Evolutionary conservation across 2,113 vertebrate species (phyloP).

Genomic region (Tetrax tetrax): DNA sequence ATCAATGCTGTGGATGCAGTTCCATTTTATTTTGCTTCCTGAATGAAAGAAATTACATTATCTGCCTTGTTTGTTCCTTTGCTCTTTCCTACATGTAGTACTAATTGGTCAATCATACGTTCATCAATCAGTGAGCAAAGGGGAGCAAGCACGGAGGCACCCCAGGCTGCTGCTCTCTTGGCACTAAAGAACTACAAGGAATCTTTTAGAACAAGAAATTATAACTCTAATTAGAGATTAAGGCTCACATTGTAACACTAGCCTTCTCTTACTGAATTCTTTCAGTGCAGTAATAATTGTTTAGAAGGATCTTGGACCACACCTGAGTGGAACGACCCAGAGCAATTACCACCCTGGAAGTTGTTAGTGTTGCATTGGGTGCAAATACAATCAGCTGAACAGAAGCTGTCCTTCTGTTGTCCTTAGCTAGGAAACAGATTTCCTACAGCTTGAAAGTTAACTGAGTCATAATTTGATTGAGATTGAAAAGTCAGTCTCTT

Average conservation of each 20-base stretch:
- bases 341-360: neutral
- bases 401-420: neutral
- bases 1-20: neutral
- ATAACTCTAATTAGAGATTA: neutral
- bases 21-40: neutral
- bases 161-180: neutral
- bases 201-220: neutral
- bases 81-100: neutral
- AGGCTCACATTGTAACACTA: neutral
- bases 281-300: neutral
- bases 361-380: neutral
- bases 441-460: neutral
- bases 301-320: neutral
- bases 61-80: neutral
- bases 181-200: neutral
- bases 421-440: neutral
- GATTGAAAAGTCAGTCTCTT: constrained; percentile 11
- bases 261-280: neutral
- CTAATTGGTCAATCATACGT: neutral
- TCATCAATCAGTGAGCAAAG: neutral
- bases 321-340: neutral
- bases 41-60: neutral
- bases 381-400: neutral
- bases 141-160: neutral
- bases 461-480: constrained; percentile 20